phyloP scores from a whole-genome alignment of 2,888 invertebrate species.

The Cotesia congregata region DNA sequence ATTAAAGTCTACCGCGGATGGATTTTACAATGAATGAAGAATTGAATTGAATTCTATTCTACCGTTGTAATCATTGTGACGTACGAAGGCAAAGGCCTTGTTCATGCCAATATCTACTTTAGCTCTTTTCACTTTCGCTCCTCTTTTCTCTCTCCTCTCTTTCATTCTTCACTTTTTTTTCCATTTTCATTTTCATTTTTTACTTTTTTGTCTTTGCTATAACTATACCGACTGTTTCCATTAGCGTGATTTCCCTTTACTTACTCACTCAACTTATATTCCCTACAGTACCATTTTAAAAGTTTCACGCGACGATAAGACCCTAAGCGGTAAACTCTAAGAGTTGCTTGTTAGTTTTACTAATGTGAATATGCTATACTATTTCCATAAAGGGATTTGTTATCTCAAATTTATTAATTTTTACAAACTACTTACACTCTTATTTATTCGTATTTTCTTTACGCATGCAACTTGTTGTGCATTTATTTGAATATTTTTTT shows the following conservation, averaged over 20 bases:
- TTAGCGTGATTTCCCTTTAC: constrained; percentile 32
- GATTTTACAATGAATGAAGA: constrained; percentile 37
- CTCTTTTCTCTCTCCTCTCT: constrained; percentile 12
- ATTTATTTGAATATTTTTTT: not conserved
- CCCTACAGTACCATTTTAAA: constrained; percentile 4
- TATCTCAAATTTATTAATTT: constrained; percentile 32
- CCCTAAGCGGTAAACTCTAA: not conserved
- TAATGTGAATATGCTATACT: constrained; percentile 32
- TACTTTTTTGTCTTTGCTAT: not conserved
- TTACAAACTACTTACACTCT: constrained; percentile 32
- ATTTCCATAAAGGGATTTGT: constrained; percentile 17
- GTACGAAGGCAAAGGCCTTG: constrained; percentile 18
- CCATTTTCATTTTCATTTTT: not conserved
- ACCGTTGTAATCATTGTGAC: constrained; percentile 27
- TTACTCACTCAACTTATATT: constrained; percentile 33
- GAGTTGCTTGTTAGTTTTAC: constrained; percentile 29
- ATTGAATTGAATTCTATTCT: constrained; percentile 24
- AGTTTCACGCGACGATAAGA: constrained; percentile 34
- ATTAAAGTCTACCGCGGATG: constrained; percentile 34
- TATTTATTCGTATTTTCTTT: constrained; percentile 12
- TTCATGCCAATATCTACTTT: constrained; percentile 14
- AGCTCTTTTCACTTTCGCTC: not conserved
- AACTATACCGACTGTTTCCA: constrained; percentile 18
- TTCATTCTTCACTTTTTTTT: constrained; percentile 16
- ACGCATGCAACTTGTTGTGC: constrained; percentile 33